Evolutionary conservation across 2,797 vertebrate species (phyloP), one percentile per base, ranked within the genome.

Genomic region (Sebastes variabilis): DNA sequence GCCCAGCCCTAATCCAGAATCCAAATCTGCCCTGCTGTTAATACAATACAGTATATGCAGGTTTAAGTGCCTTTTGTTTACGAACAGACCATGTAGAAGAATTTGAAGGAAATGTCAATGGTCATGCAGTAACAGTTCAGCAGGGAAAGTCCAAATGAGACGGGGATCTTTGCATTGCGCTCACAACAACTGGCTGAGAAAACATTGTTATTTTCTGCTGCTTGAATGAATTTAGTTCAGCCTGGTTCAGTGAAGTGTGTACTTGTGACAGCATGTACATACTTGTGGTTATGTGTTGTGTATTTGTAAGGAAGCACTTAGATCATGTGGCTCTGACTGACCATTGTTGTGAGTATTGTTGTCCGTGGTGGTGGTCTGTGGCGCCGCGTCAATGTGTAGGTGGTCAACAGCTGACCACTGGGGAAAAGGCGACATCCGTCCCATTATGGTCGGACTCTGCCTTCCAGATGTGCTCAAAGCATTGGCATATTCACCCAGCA

Each of bases 301-400:
- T 77, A n/a, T 87, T 77, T 80, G 25, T 68, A 24, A 25, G 71
- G 69, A 76, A 72, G 27, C 24, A 32, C 14, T 65, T 38, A 25
- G 66, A 58, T 60, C 16, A 12, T 70, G 80, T 78, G 67, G 64
- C 56, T 77, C 38, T 54, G 34, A 75, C 58, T 24, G 61, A 73
- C 75, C 46, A 54, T 79, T 86, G 83, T 65, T 85, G 66, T 70
- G 72, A 72, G 69, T 69, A 55, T 85, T 86, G 82, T 81, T 81
- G 76, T 84, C 71, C 1, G 30, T 76, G 74, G 60, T 4, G 38
- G 70, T 70, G 80, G 67, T 80, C 77, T 90, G 83, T 20, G 77
- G 89, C 68, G 52, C 16, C 3, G 16, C 61, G 8, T 36, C 77
- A 69, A 34, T 8, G 18, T 75, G 75, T 82, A 79, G 62, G 82